Percentiles rank a stretch among this genome's conserved stretches.
phyloP scores from a whole-genome alignment of 2,888 invertebrate genomes.

The Drosophila melanocephala region DNA sequence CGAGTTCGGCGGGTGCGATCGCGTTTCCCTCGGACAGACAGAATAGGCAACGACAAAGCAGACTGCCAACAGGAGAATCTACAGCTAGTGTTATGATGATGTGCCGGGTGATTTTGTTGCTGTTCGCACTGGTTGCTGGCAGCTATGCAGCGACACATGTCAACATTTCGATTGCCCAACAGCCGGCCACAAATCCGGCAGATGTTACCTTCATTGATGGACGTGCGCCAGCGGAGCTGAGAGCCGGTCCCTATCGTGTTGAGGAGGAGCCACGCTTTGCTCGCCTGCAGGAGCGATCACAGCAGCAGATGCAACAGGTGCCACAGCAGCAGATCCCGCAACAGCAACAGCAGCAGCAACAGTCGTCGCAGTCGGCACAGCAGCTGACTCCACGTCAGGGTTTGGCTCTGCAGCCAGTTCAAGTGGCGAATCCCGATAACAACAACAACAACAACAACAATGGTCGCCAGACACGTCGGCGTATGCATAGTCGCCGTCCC shows the following conservation, averaged over 20 bases:
- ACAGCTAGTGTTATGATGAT: constrained; percentile 31
- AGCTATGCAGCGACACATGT: constrained; percentile 78
- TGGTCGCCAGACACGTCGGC: constrained; percentile 52
- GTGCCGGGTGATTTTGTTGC: constrained; percentile 62
- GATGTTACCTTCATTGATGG: constrained; percentile 86
- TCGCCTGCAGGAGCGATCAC: constrained; percentile 62
- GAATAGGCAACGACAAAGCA: neutral
- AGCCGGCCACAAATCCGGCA: constrained; percentile 85
- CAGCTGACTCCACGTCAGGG: constrained; percentile 62
- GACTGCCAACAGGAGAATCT: constrained; percentile 13
- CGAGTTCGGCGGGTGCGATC: constrained; percentile 43
- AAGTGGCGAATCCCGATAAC: constrained; percentile 9
- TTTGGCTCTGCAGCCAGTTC: constrained; percentile 54
- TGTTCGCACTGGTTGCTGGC: constrained; percentile 71
- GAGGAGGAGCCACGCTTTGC: constrained; percentile 60
- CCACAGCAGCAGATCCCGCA: constrained; percentile 28
- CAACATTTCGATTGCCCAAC: constrained; percentile 80
- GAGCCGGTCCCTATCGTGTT: constrained; percentile 68
- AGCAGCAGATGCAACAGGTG: constrained; percentile 34
- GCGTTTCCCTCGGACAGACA: constrained; percentile 4
- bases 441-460: constrained; percentile 44
- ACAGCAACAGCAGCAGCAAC: constrained; percentile 36
- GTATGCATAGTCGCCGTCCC: constrained; percentile 63
- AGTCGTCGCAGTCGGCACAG: constrained; percentile 23
- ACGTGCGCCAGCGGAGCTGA: constrained; percentile 80